A percentile compares a stretch with the other conserved stretches of the same genome.
These are phyloP conservation scores for Martes martes DNA, from an alignment of 2,113 vertebrate genomes.

Conservation along the genomic window DNA sequence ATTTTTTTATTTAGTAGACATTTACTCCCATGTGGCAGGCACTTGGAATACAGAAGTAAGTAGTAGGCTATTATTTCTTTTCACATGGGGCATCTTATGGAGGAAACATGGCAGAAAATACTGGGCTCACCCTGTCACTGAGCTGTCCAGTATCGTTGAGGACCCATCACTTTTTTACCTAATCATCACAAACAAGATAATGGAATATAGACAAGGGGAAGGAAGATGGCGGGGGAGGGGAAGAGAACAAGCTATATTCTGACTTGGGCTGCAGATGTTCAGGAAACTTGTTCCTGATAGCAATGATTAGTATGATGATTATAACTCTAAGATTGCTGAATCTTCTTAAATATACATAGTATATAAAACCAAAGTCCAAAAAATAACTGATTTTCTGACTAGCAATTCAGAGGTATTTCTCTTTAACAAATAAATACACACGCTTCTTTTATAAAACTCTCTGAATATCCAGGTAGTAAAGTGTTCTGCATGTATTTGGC, in stretches of 20 bases:
- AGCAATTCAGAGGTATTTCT: constrained; percentile 10
- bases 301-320: constrained; percentile 62
- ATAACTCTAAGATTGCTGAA: constrained; percentile 53
- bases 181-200: constrained; percentile 64
- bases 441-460: neutral
- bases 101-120: constrained; percentile 26
- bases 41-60: neutral
- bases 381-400: neutral
- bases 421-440: neutral
- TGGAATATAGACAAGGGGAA: constrained; percentile 67
- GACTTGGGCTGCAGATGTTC: constrained; percentile 65
- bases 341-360: constrained; percentile 17
- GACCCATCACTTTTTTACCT: constrained; percentile 65
- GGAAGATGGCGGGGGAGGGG: constrained; percentile 13
- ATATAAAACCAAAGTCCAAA: neutral
- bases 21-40: neutral
- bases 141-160: constrained; percentile 56
- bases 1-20: neutral
- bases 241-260: constrained; percentile 65
- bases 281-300: constrained; percentile 70
- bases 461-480: neutral
- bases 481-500: neutral
- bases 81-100: neutral
- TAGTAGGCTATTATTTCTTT: neutral
- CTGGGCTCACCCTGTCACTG: neutral